Evolutionary conservation across 1,140 invertebrate species (phyloP).

Genomic region (Orius insidiosus): DNA sequence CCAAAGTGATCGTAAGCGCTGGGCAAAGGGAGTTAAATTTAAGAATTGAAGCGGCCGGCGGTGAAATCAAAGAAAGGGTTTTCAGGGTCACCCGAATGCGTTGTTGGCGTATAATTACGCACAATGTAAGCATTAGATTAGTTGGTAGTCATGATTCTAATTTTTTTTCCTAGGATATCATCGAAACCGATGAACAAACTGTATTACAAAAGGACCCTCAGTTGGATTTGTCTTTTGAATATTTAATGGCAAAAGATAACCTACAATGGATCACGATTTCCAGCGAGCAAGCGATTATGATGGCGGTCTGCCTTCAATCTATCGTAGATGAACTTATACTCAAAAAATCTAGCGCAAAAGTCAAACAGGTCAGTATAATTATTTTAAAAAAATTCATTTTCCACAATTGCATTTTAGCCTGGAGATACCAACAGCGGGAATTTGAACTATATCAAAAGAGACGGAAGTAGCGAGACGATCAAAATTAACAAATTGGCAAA

Average conservation of each 20-base stretch:
- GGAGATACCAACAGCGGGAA: slow-evolving; percentile 8
- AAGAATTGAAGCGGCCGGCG: slow-evolving; percentile 29
- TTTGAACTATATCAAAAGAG: slow-evolving; percentile 36
- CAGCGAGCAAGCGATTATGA: slow-evolving; percentile 81
- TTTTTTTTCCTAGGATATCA: slow-evolving; percentile 11
- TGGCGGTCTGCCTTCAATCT: slow-evolving; percentile 84
- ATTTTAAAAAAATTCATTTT: no score
- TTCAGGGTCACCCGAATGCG: slow-evolving; percentile 90
- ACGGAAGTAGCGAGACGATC: slow-evolving; percentile 33
- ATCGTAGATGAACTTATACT: slow-evolving; percentile 88
- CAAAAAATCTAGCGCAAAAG: slow-evolving; percentile 44
- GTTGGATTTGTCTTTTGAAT: slow-evolving; percentile 86
- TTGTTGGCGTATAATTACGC: slow-evolving; percentile 90
- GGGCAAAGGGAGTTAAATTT: slow-evolving; percentile 66
- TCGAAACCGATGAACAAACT: slow-evolving; percentile 13
- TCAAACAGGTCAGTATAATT: slow-evolving; percentile 24
- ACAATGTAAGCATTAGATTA: slow-evolving; percentile 39
- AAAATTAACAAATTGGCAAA: background rate
- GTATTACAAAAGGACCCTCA: slow-evolving; percentile 18
- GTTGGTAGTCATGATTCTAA: background rate
- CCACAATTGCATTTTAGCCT: slow-evolving; percentile 16
- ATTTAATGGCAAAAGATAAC: slow-evolving; percentile 80
- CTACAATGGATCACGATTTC: slow-evolving; percentile 82
- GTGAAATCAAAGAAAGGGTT: slow-evolving; percentile 49
- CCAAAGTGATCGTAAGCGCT: slow-evolving; percentile 47